These are phyloP conservation scores for Dendrolimus houi DNA, from an alignment of 2,888 invertebrate species.

Conservation along the genomic window DNA sequence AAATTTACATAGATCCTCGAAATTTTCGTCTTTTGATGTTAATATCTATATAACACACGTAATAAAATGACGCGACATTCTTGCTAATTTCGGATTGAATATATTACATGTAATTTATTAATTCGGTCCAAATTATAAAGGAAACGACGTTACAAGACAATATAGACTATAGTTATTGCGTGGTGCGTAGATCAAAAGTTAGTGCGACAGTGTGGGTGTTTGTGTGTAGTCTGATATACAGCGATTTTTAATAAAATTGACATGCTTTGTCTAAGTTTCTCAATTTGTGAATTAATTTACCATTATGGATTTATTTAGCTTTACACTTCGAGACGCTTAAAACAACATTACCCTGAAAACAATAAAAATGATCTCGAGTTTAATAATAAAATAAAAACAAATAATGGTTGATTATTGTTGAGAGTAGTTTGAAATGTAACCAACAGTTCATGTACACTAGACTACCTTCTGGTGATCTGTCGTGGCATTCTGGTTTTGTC, in stretches of 20 bases:
- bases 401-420: too few species aligned
- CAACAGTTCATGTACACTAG: too few species aligned
- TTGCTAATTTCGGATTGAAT: not conserved
- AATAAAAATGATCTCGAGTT: too few species aligned
- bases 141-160: not conserved
- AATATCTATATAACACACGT: not conserved
- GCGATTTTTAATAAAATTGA: not conserved
- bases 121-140: not conserved
- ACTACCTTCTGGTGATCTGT: too few species aligned
- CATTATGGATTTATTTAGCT: too few species aligned
- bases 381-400: too few species aligned
- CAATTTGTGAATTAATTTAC: too few species aligned
- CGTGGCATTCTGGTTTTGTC: too few species aligned
- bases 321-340: too few species aligned
- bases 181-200: not conserved
- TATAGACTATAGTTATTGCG: not conserved
- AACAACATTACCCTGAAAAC: too few species aligned
- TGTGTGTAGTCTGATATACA: not conserved
- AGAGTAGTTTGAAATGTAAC: too few species aligned
- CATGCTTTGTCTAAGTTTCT: too few species aligned
- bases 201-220: not conserved
- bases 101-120: not conserved
- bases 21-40: not conserved
- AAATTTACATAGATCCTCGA: not conserved
- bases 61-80: not conserved